Evolutionary conservation across 1,140 invertebrate genomes (phyloP).

Genomic region (Papilio machaon): DNA sequence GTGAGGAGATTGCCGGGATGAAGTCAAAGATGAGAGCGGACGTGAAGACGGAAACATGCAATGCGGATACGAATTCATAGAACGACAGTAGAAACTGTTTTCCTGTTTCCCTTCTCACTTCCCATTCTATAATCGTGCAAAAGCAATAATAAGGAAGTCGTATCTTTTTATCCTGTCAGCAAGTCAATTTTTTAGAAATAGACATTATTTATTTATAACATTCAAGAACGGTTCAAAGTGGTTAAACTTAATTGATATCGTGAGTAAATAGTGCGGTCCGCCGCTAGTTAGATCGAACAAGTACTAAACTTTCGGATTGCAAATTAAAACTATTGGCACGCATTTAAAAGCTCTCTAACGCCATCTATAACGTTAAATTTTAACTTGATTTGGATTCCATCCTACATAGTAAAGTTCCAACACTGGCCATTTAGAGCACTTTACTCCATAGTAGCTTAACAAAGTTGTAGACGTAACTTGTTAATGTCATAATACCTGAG

Average conservation of each 20-base stretch:
- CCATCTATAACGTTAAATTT: background rate
- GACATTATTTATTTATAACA: background rate
- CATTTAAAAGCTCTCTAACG: background rate
- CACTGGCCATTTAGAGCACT: background rate
- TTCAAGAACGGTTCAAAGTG: too few relatives aligned
- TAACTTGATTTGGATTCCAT: background rate
- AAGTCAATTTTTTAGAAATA: background rate
- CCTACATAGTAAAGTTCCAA: background rate
- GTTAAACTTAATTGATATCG: too few relatives aligned
- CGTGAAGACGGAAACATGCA: background rate
- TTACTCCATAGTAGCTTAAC: background rate
- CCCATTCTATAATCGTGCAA: background rate
- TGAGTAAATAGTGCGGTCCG: too few relatives aligned
- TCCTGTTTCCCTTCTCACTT: background rate
- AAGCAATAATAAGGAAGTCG: background rate
- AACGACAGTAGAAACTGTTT: background rate
- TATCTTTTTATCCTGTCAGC: background rate
- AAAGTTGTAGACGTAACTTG: background rate
- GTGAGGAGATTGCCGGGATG: conserved; percentile 3
- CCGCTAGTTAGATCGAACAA: too few relatives aligned
- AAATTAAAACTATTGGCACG: background rate
- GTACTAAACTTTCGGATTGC: background rate
- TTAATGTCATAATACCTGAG: conserved; percentile 11
- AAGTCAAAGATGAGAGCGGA: conserved; percentile 1
- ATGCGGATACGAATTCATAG: background rate